Base-by-base conservation (phyloP, 2,113 vertebrate species). In the Drymodes brunneopygia region DNA sequence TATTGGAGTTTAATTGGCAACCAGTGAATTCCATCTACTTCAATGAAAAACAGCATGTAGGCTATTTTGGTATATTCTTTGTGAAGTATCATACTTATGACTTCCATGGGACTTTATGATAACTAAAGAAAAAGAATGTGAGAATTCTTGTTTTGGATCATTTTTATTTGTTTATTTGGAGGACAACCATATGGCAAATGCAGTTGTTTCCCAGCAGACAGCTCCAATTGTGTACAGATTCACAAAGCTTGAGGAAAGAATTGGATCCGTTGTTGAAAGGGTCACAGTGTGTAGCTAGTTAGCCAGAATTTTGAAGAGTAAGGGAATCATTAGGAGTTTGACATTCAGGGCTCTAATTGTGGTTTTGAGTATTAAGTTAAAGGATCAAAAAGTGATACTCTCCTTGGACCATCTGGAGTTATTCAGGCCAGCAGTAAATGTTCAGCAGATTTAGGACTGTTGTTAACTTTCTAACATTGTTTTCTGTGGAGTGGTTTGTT, bases 281-380 rank as follows among this genome's bases (percentile, higher is more conserved):
- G 84, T 97, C 96, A 61, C 96, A 97, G 91, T 95, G 44, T 81
- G 70, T 73, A 92, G 77, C 80, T 81, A 60, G 86, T 97, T 97
- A 97, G 94, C 94, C 97, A 97, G 92, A 97, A 97, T 98, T 97
- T 86, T 95, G 92, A 97, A 97, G 97, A 96, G 90, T 97, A 96
- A 97, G 89, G 64, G 73, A 97, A 95, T 97, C 96, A 92, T 96
- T 97, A 97, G 95, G 80, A 97, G 95, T 96, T 95, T 97, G 88
- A 97, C 94, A 89, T 97, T 97, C 95, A 96, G 96, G 94, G 62
- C 82, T 97, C 81, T 96, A 96, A 97, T 96, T 98, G 96, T 98
- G 96, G 96, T 95, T 97, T 97, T 96, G 88, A 82, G 90, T 82
- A 94, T 96, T 96, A 93, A 89, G 85, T 94, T 93, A 88, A 91